phyloP scores from a whole-genome alignment of 1,140 invertebrate species.

The Brachionus manjavacas region DNA sequence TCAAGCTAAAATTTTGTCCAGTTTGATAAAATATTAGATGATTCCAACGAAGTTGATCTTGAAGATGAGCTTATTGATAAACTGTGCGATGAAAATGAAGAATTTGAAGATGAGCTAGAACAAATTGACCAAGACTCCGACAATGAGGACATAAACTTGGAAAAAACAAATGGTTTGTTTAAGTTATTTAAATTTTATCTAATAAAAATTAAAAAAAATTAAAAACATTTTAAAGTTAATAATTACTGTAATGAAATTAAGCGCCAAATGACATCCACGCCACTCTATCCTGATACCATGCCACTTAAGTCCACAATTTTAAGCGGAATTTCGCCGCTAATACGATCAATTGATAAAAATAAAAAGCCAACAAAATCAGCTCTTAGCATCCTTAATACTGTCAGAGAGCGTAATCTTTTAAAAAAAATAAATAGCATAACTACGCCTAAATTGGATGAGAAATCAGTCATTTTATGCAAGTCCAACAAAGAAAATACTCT shows the following conservation, averaged over 20 bases:
- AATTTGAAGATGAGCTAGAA: background rate
- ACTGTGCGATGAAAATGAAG: background rate
- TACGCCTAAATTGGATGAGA: background rate
- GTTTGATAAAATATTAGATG: background rate
- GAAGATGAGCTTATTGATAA: background rate
- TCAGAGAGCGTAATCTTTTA: background rate
- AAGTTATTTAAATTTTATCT: background rate
- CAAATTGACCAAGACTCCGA: background rate
- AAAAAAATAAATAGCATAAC: background rate
- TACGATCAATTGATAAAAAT: background rate
- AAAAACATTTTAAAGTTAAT: background rate
- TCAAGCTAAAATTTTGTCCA: background rate
- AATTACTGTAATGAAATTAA: background rate
- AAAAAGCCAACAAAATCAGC: background rate
- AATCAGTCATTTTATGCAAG: conserved; percentile 4
- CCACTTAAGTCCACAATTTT: background rate
- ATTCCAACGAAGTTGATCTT: background rate
- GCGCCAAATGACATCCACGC: background rate
- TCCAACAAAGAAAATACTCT: background rate
- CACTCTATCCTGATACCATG: background rate
- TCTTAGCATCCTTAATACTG: background rate
- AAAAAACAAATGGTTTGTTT: background rate
- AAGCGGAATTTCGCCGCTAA: background rate
- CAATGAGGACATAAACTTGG: background rate
- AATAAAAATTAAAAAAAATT: background rate